Percentiles rank a stretch among this genome's conserved stretches.
phyloP scores from a whole-genome alignment of 1,140 invertebrate species.

The Limonius californicus region DNA sequence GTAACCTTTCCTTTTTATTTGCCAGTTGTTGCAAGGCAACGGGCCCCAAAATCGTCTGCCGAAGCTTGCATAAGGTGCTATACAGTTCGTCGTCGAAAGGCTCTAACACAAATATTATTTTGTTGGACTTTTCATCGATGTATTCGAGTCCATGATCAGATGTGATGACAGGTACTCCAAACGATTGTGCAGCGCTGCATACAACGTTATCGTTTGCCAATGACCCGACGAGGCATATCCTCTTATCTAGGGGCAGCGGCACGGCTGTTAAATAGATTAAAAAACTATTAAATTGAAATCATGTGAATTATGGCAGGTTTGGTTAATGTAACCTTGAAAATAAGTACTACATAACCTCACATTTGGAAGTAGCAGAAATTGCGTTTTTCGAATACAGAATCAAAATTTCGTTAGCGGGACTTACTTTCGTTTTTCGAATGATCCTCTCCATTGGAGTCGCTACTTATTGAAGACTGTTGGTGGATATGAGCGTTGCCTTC shows the following conservation, averaged over 20 bases:
- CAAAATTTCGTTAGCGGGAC: slow-evolving; percentile 5
- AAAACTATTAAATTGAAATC: neutral
- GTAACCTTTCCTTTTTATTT: slow-evolving; percentile 62
- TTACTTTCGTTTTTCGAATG: slow-evolving; percentile 36
- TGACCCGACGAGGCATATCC: slow-evolving; percentile 61
- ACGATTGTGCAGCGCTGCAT: slow-evolving; percentile 56
- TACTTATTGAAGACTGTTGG: slow-evolving; percentile 41
- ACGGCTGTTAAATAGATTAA: slow-evolving; percentile 12
- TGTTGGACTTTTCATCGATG: slow-evolving; percentile 54
- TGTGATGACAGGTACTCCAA: slow-evolving; percentile 59
- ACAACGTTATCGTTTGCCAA: slow-evolving; percentile 52
- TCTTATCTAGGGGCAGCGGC: slow-evolving; percentile 49
- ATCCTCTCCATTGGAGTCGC: slow-evolving; percentile 43
- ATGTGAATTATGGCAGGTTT: neutral
- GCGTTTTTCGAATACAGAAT: slow-evolving; percentile 1
- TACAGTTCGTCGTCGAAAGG: slow-evolving; percentile 66
- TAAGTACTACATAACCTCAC: slow-evolving; percentile 40
- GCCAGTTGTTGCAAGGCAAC: slow-evolving; percentile 72
- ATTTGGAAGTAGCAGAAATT: slow-evolving; percentile 1
- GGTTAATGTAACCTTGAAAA: slow-evolving; percentile 31
- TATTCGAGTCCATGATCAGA: slow-evolving; percentile 60
- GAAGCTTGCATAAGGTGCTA: slow-evolving; percentile 60
- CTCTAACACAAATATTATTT: slow-evolving; percentile 67
- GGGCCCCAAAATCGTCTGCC: slow-evolving; percentile 68
- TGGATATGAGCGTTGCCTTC: slow-evolving; percentile 39